Percentiles rank a stretch among this genome's conserved stretches.
Conservation (phyloP, 1,140 invertebrate genomes). For the Mamestra configurata region DNA sequence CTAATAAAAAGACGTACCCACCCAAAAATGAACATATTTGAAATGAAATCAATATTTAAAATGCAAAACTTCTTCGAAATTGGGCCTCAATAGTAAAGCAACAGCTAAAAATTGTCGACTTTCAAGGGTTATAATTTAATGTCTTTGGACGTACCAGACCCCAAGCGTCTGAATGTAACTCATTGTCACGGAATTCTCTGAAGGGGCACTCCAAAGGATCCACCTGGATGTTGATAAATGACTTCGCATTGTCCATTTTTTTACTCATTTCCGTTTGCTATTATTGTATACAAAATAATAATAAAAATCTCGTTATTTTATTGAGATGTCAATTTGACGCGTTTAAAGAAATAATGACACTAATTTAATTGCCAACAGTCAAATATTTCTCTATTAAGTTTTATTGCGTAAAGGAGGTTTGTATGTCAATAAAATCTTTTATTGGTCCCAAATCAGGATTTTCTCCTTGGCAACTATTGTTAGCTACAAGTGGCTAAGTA, state of each 20-base stretch:
- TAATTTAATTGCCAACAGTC: not conserved
- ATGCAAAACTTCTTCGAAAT: too few species aligned
- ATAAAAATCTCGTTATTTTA: not conserved
- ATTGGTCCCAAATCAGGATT: too few species aligned
- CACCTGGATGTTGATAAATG: constrained; percentile 54
- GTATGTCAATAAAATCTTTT: too few species aligned
- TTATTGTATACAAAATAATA: not conserved
- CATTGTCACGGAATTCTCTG: constrained; percentile 79
- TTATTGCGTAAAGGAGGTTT: not conserved
- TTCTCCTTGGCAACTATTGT: too few species aligned
- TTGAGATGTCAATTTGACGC: not conserved
- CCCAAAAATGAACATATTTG: too few species aligned
- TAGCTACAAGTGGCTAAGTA: too few species aligned
- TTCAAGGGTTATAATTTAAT: too few species aligned
- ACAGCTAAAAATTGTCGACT: too few species aligned
- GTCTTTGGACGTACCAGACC: constrained; percentile 78
- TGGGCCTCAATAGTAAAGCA: too few species aligned
- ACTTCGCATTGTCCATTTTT: constrained; percentile 57
- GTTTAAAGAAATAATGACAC: not conserved
- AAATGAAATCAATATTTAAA: too few species aligned
- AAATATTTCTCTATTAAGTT: not conserved
- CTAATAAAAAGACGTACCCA: too few species aligned
- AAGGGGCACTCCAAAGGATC: constrained; percentile 79
- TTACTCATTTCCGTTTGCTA: constrained; percentile 63
- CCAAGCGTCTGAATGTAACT: constrained; percentile 76